Conservation (phyloP, 2,113 vertebrate species). For the Gavialis gangeticus region DNA sequence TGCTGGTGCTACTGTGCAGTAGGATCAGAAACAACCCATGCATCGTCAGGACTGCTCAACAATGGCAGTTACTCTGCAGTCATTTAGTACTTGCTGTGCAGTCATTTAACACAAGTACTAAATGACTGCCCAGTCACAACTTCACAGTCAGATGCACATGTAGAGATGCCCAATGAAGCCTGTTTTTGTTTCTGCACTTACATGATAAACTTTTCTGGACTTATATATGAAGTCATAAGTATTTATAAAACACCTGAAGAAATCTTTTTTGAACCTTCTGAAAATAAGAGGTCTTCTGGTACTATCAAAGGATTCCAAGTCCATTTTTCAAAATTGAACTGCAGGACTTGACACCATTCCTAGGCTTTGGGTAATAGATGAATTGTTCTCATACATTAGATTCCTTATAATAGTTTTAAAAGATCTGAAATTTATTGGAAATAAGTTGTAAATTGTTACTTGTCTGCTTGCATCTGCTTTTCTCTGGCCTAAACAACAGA, state of each 20-base stretch:
- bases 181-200: background rate
- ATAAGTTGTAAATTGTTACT: conserved; percentile 32
- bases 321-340: conserved; percentile 60
- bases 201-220: conserved; percentile 12
- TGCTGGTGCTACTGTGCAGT: too few relatives aligned
- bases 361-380: conserved; percentile 51
- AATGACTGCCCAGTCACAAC: too few relatives aligned
- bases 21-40: too few relatives aligned
- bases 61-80: too few relatives aligned
- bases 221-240: conserved; percentile 1
- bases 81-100: too few relatives aligned
- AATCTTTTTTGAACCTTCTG: conserved; percentile 46
- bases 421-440: conserved; percentile 45
- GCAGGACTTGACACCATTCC: background rate
- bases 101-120: too few relatives aligned
- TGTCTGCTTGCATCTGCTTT: conserved; percentile 20
- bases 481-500: background rate
- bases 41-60: too few relatives aligned
- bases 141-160: too few relatives aligned
- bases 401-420: conserved; percentile 50
- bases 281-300: conserved; percentile 27
- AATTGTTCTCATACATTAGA: conserved; percentile 33
- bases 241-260: conserved; percentile 16
- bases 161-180: background rate
- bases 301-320: background rate